Conservation (phyloP, 1,140 invertebrate genomes). For the Heliconius hewitsoni region DNA sequence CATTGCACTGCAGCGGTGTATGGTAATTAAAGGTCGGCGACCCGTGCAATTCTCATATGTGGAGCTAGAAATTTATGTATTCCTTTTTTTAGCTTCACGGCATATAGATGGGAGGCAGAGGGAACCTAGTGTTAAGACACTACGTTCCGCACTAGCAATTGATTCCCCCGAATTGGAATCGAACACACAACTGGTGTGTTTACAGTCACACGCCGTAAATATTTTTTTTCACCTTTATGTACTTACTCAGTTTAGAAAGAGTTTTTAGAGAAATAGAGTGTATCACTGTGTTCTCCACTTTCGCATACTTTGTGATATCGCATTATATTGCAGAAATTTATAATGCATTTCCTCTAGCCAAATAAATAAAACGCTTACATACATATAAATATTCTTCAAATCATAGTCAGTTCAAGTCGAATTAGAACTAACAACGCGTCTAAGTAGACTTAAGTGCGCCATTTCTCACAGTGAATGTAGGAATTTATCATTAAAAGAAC, state of each 20-base stretch:
- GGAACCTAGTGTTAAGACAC: no score
- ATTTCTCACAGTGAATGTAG: background rate
- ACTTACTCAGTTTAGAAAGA: no score
- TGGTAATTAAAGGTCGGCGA: constrained; percentile 75
- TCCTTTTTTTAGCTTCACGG: background rate
- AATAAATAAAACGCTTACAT: background rate
- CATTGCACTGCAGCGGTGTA: constrained; percentile 70
- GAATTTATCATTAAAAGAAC: background rate
- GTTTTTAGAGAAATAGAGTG: background rate
- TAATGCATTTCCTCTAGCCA: background rate
- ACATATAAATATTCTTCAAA: background rate
- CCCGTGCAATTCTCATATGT: constrained; percentile 50
- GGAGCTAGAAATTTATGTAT: constrained; percentile 39
- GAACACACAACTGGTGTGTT: no score
- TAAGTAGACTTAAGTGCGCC: background rate
- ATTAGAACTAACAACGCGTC: background rate
- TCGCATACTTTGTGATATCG: background rate
- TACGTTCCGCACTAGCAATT: no score
- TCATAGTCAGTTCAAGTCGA: background rate
- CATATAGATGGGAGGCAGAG: no score
- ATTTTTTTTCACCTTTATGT: background rate
- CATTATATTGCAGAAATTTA: background rate
- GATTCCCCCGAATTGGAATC: no score
- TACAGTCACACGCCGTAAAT: background rate
- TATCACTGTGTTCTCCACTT: background rate